These are phyloP conservation scores for Anhinga rufa DNA, from an alignment of 2,113 vertebrate species.

Conservation along the genomic window DNA sequence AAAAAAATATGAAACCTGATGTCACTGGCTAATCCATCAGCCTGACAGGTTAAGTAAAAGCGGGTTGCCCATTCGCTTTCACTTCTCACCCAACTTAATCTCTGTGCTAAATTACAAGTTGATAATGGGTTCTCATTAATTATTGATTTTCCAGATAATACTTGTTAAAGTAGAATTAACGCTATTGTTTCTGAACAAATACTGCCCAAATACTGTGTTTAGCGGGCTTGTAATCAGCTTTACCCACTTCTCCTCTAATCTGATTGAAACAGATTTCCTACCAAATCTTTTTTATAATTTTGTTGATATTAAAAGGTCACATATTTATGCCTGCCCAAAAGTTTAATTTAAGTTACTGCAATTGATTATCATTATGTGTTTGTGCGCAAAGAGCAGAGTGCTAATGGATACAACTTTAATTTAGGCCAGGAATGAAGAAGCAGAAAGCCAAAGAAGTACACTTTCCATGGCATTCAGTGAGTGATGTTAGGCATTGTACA, in stretches of 20 bases:
- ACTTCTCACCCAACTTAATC: slow-evolving; percentile 32
- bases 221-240: slow-evolving; percentile 85
- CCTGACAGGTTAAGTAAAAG: slow-evolving; percentile 57
- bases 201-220: slow-evolving; percentile 76
- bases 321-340: slow-evolving; percentile 69
- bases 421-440: background rate
- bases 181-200: slow-evolving; percentile 78
- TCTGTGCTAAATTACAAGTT: slow-evolving; percentile 42
- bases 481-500: slow-evolving; percentile 30
- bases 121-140: slow-evolving; percentile 70
- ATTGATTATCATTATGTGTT: slow-evolving; percentile 42
- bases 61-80: slow-evolving; percentile 25
- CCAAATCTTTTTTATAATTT: slow-evolving; percentile 80
- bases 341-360: slow-evolving; percentile 71
- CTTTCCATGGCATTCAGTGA: background rate
- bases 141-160: slow-evolving; percentile 74
- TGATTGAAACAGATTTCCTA: slow-evolving; percentile 86
- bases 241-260: slow-evolving; percentile 83
- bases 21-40: slow-evolving; percentile 19
- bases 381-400: background rate
- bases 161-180: slow-evolving; percentile 77
- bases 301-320: slow-evolving; percentile 81
- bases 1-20: background rate
- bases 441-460: background rate
- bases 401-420: slow-evolving; percentile 6